A percentile compares a stretch with the other conserved stretches of the same genome.
Evolutionary conservation across 2,888 invertebrate species (phyloP).

Genomic region (Amphipyra berbera): DNA sequence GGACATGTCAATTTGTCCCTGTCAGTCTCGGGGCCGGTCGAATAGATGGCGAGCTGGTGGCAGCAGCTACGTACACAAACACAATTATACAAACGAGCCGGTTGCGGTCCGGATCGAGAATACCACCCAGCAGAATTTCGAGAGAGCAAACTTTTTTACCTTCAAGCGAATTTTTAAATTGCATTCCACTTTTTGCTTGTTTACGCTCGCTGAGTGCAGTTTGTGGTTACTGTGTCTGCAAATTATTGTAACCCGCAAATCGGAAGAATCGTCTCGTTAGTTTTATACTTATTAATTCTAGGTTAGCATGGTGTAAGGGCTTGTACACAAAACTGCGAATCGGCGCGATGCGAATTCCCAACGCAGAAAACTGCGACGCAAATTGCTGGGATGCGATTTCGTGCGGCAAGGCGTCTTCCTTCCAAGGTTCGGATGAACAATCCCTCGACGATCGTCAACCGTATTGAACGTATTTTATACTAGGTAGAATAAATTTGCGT

Average conservation of each 20-base stretch:
- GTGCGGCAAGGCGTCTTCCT: too few relatives aligned
- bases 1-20: conserved; percentile 78
- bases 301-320: too few relatives aligned
- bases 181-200: conserved; percentile 43
- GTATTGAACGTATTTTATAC: too few relatives aligned
- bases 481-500: too few relatives aligned
- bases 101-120: conserved; percentile 46
- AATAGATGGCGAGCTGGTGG: conserved; percentile 61
- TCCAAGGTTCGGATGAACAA: too few relatives aligned
- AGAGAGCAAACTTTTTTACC: conserved; percentile 36
- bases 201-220: conserved; percentile 25
- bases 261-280: conserved; percentile 22
- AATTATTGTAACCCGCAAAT: conserved; percentile 28
- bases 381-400: too few relatives aligned
- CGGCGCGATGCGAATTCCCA: too few relatives aligned
- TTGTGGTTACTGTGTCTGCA: conserved; percentile 33
- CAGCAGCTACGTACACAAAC: conserved; percentile 59
- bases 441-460: too few relatives aligned
- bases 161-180: conserved; percentile 39
- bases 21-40: conserved; percentile 62
- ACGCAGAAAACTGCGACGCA: too few relatives aligned
- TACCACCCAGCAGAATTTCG: conserved; percentile 36
- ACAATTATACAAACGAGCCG: conserved; percentile 66
- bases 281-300: conserved; percentile 10
- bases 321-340: too few relatives aligned